Conservation (phyloP, 2,888 invertebrate genomes). For the Dilophus febrilis region DNA sequence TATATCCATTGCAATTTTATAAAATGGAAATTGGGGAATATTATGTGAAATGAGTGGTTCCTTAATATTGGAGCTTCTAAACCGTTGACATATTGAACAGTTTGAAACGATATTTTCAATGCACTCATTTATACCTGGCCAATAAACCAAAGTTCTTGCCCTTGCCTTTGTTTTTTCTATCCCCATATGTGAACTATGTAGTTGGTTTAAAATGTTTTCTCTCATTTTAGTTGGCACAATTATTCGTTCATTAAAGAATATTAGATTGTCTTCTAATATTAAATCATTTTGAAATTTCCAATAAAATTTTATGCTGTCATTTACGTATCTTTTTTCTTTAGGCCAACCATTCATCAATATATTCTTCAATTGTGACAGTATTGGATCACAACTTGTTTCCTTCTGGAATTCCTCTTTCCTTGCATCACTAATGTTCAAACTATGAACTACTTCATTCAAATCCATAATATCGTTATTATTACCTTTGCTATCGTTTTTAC, state of each 20-base stretch:
- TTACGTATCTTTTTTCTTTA: neutral
- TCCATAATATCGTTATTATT: conserved; percentile 3
- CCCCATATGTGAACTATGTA: conserved; percentile 10
- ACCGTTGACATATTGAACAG: conserved; percentile 11
- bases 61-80: neutral
- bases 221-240: neutral
- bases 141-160: conserved; percentile 10
- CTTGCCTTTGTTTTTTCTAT: conserved; percentile 11
- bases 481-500: conserved; percentile 5
- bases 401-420: conserved; percentile 7
- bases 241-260: conserved; percentile 2
- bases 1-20: conserved; percentile 16
- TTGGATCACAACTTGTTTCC: conserved; percentile 8
- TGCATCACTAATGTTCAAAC: conserved; percentile 7
- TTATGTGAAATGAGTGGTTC: conserved; percentile 13
- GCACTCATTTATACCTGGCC: conserved; percentile 9
- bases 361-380: conserved; percentile 6
- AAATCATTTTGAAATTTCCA: neutral
- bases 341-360: conserved; percentile 10
- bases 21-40: conserved; percentile 14
- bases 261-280: neutral
- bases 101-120: conserved; percentile 7
- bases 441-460: conserved; percentile 5
- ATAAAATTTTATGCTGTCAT: neutral
- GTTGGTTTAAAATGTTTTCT: neutral